Evolutionary conservation across 1,140 invertebrate species (phyloP).

Genomic region (Drosophila pruinosa): DNA sequence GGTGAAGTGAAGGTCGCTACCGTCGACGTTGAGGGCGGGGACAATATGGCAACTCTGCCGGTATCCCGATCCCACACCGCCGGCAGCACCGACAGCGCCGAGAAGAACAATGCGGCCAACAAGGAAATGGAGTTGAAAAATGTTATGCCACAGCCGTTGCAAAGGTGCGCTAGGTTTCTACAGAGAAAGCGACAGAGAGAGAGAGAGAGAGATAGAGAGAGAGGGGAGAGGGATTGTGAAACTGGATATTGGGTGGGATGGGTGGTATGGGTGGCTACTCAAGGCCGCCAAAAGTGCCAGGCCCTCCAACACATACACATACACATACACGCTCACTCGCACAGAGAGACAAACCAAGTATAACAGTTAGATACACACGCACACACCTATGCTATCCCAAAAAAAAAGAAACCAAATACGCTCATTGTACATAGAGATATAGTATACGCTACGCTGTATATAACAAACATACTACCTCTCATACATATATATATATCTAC

Average conservation of each 20-base stretch:
- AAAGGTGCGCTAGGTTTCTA: constrained; percentile 85
- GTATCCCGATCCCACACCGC: constrained; percentile 87
- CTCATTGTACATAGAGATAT: constrained; percentile 12
- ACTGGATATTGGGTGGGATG: background rate
- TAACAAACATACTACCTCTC: background rate
- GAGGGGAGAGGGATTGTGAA: background rate
- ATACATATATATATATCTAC: background rate
- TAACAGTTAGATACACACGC: constrained; percentile 33
- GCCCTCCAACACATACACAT: constrained; percentile 16
- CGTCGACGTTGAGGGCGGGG: constrained; percentile 90
- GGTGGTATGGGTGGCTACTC: constrained; percentile 30
- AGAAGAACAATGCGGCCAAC: constrained; percentile 91
- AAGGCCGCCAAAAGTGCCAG: constrained; percentile 41
- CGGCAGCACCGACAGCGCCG: constrained; percentile 87
- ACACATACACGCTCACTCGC: background rate
- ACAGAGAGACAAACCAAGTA: constrained; percentile 3
- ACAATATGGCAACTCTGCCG: constrained; percentile 93
- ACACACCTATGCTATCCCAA: constrained; percentile 5
- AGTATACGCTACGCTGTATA: constrained; percentile 2
- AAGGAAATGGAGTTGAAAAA: constrained; percentile 94
- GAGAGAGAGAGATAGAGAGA: background rate
- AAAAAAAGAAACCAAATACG: background rate
- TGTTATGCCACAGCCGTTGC: constrained; percentile 90
- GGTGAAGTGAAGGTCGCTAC: constrained; percentile 93
- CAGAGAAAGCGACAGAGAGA: background rate